Base-by-base conservation (phyloP, 2,797 vertebrate species). In the Pangasius djambal region DNA sequence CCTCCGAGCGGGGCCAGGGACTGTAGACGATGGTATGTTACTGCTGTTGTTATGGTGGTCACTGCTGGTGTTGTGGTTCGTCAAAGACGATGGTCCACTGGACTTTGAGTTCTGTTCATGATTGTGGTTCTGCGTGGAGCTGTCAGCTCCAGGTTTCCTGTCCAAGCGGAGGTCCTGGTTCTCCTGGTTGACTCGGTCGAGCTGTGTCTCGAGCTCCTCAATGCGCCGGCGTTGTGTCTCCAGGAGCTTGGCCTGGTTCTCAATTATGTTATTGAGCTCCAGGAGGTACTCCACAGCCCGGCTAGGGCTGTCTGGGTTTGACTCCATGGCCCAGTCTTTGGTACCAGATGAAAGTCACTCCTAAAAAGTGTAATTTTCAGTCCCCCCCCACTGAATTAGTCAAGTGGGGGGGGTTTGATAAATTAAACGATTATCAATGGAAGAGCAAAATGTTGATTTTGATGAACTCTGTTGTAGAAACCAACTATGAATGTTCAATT, bases 211-310 rank as follows among this genome's bases (percentile, higher is more conserved):
- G 89, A 98, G 96, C 93, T 98, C 97, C 89, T 98, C 97, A 13
- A 98, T 98, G 79, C 97, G 95, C 87, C 96, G 96, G 55, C 97
- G 94, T 93, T 98, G 98, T 0, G 96, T 97, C 92, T 98, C 98
- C 55, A 98, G 95, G 92, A 98, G 97, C 94, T 98, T 98, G 95
- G 98, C 97, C 94, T 98, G 98, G 94, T 96, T 97, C 94, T 98
- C 98, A 0, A 98, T 98, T 92, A 98, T 98, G 95, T 98, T 98
- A 94, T 98, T 98, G 92, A 98, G 97, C 92, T 98, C 98, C 88
- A 98, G 96, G 78, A 98, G 97, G 92, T 98, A 98, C 94, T 98
- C 97, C 93, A 98, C 97, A 0, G 97, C 97, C 92, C 97, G 95
- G 94, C 97, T 98, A 0, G 97, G 97, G 94, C 96, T 97, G 84